phyloP scores from a whole-genome alignment of 2,888 invertebrate genomes.

The Oligia strigilis region DNA sequence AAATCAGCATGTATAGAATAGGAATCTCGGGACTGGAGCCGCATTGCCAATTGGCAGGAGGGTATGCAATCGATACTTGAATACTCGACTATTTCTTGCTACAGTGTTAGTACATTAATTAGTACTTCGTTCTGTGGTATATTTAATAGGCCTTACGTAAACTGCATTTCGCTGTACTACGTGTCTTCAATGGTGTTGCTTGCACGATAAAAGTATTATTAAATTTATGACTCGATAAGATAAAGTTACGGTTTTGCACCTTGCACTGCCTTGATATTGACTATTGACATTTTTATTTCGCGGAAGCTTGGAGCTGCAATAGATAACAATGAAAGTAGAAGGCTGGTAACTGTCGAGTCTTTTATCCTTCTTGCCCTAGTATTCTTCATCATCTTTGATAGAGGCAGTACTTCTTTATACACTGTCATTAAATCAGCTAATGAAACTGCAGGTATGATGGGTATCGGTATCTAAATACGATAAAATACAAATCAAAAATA shows the following conservation, averaged over 20 bases:
- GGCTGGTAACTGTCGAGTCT: background rate
- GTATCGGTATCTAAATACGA: too few species aligned
- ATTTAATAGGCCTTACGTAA: constrained; percentile 51
- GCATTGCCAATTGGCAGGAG: constrained; percentile 46
- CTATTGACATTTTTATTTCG: constrained; percentile 19
- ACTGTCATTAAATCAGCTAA: background rate
- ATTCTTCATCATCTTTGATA: background rate
- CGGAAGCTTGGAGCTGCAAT: background rate
- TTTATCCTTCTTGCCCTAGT: background rate
- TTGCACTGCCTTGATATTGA: constrained; percentile 10
- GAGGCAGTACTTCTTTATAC: background rate
- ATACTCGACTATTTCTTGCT: constrained; percentile 46
- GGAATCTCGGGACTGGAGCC: constrained; percentile 47
- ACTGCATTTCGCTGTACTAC: constrained; percentile 43
- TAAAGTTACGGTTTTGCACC: constrained; percentile 34
- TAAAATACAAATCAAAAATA: too few species aligned
- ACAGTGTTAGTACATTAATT: constrained; percentile 51
- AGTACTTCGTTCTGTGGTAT: constrained; percentile 35
- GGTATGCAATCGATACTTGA: constrained; percentile 55
- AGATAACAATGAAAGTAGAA: background rate
- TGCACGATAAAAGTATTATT: constrained; percentile 43
- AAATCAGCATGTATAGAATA: constrained; percentile 57
- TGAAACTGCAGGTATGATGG: background rate
- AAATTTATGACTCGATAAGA: constrained; percentile 49
- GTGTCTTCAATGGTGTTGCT: constrained; percentile 28